These are phyloP conservation scores for Aldrovandia affinis DNA, from an alignment of 2,797 vertebrate species.

Conservation along the genomic window DNA sequence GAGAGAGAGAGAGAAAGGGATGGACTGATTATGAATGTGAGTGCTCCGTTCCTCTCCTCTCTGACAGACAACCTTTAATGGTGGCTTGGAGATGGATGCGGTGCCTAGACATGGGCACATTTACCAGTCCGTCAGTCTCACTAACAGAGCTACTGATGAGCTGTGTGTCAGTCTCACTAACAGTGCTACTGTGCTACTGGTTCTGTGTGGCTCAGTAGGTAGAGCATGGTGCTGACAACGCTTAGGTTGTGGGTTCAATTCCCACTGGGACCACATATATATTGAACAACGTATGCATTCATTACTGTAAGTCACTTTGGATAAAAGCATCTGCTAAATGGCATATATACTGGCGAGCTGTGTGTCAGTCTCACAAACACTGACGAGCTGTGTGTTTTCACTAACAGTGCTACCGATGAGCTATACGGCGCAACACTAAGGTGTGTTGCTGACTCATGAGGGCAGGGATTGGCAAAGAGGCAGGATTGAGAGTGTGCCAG, in stretches of 20 bases:
- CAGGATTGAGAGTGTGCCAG: too few relatives aligned
- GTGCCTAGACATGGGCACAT: constrained; percentile 9
- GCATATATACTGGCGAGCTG: too few relatives aligned
- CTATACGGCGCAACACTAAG: not conserved
- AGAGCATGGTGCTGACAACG: too few relatives aligned
- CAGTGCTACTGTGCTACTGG: not conserved
- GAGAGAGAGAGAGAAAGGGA: not conserved
- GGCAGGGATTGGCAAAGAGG: not conserved
- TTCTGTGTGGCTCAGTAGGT: too few relatives aligned
- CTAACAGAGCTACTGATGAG: constrained; percentile 6
- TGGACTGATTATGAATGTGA: constrained; percentile 15
- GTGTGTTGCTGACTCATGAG: not conserved
- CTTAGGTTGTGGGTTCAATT: too few relatives aligned
- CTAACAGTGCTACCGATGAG: not conserved
- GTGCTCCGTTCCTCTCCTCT: not conserved
- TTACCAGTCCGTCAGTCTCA: constrained; percentile 23
- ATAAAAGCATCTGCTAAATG: too few relatives aligned
- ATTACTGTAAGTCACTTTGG: too few relatives aligned
- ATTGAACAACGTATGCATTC: too few relatives aligned
- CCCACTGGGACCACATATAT: too few relatives aligned
- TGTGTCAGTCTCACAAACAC: not conserved
- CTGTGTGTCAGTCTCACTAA: too few relatives aligned
- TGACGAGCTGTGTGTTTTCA: not conserved
- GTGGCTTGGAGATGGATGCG: not conserved
- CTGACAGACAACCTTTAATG: constrained; percentile 24